These are phyloP conservation scores for Aphodius sticticus DNA, from an alignment of 2,888 invertebrate genomes.

Conservation along the genomic window DNA sequence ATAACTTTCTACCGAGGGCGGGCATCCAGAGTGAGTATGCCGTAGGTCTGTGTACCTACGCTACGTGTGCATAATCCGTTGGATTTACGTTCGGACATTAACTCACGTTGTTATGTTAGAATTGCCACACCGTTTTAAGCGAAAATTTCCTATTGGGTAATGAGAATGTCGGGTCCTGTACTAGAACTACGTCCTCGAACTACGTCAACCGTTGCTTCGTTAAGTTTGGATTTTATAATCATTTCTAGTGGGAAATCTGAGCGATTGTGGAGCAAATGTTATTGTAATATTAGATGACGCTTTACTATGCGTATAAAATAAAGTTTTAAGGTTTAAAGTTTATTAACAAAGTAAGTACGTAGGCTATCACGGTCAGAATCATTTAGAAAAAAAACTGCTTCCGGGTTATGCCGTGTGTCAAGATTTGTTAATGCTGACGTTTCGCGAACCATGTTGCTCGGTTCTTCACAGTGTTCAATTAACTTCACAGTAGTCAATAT, in stretches of 20 bases:
- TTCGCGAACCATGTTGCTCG: too few species aligned
- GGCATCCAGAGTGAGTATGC: not conserved
- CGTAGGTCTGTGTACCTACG: not conserved
- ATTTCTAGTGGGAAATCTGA: not conserved
- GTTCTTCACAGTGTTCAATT: too few species aligned
- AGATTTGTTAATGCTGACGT: too few species aligned
- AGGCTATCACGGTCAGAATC: too few species aligned
- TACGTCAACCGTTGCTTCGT: not conserved
- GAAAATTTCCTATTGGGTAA: constrained; percentile 18
- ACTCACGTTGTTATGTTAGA: constrained; percentile 16
- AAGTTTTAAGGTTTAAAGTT: too few species aligned
- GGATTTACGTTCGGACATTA: constrained; percentile 28
- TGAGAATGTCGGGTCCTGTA: not conserved
- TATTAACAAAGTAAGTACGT: too few species aligned
- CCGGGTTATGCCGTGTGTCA: too few species aligned
- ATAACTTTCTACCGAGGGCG: not conserved
- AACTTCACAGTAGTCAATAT: too few species aligned
- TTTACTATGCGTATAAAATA: too few species aligned
- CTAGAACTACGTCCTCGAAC: constrained; percentile 8
- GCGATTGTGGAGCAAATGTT: not conserved
- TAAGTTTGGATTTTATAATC: not conserved
- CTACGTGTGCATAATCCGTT: not conserved
- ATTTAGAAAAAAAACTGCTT: too few species aligned
- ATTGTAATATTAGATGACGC: not conserved
- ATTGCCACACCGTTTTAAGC: constrained; percentile 19